Conservation (phyloP, 2,888 invertebrate species). For the Aquatica leii region DNA sequence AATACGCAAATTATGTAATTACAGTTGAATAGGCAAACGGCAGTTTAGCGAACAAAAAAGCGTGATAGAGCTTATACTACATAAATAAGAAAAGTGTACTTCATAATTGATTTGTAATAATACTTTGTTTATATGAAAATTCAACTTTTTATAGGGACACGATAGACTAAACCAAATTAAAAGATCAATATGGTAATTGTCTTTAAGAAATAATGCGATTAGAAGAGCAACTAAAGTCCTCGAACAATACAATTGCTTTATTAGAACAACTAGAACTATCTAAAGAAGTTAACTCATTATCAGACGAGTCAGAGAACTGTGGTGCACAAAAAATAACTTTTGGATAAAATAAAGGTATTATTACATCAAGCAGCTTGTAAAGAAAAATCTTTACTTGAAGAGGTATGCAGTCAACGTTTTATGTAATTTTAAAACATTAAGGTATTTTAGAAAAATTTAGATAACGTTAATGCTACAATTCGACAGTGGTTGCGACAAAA, state of each 20-base stretch:
- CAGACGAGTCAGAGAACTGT: slow-evolving; percentile 64
- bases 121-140: too few relatives aligned
- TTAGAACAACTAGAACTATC: slow-evolving; percentile 40
- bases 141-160: slow-evolving; percentile 51
- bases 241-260: slow-evolving; percentile 45
- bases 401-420: slow-evolving; percentile 60
- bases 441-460: slow-evolving; percentile 4
- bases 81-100: too few relatives aligned
- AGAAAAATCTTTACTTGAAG: slow-evolving; percentile 69
- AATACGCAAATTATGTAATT: too few relatives aligned
- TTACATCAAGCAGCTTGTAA: slow-evolving; percentile 70
- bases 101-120: too few relatives aligned
- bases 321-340: slow-evolving; percentile 66
- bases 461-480: not conserved
- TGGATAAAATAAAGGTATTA: slow-evolving; percentile 71
- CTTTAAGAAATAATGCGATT: slow-evolving; percentile 52
- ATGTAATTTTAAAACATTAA: not conserved
- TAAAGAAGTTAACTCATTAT: slow-evolving; percentile 40
- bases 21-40: too few relatives aligned
- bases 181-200: slow-evolving; percentile 54
- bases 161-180: slow-evolving; percentile 54
- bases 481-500: slow-evolving; percentile 7
- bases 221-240: slow-evolving; percentile 51
- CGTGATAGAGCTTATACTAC: too few relatives aligned
- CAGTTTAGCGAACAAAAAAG: too few relatives aligned